These are phyloP conservation scores for Todiramphus chloris DNA, from an alignment of 2,113 vertebrate species.

Conservation along the genomic window DNA sequence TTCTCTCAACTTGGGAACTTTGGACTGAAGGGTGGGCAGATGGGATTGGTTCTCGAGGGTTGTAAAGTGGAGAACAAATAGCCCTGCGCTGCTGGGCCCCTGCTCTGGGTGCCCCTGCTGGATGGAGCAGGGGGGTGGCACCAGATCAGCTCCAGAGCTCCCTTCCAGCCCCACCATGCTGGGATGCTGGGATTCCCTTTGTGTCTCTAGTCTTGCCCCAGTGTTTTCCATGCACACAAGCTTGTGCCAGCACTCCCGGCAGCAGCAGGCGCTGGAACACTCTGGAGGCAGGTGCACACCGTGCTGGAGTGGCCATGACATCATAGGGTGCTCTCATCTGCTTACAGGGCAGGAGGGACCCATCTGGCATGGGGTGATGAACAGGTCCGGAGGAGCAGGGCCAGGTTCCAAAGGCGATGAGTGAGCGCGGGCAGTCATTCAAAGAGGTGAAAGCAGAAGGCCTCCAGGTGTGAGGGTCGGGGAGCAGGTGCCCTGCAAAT, in stretches of 20 bases:
- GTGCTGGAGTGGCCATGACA: accelerated
- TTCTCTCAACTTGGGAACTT: background rate
- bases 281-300: background rate
- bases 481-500: background rate
- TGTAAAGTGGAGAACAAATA: background rate
- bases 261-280: background rate
- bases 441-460: background rate
- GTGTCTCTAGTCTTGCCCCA: background rate
- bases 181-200: background rate
- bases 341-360: background rate
- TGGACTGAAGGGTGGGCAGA: background rate
- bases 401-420: background rate
- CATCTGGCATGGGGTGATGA: accelerated
- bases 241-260: accelerated
- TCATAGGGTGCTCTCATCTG: background rate
- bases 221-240: background rate
- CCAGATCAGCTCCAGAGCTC: background rate
- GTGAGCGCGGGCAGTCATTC: background rate
- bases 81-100: too few species aligned
- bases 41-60: background rate
- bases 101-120: background rate
- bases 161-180: background rate
- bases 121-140: background rate
- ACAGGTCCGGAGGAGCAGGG: background rate
- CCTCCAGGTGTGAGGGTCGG: background rate